A percentile compares a stretch with the other conserved stretches of the same genome.
phyloP scores from a whole-genome alignment of 2,113 vertebrate genomes.

The Podiceps cristatus region DNA sequence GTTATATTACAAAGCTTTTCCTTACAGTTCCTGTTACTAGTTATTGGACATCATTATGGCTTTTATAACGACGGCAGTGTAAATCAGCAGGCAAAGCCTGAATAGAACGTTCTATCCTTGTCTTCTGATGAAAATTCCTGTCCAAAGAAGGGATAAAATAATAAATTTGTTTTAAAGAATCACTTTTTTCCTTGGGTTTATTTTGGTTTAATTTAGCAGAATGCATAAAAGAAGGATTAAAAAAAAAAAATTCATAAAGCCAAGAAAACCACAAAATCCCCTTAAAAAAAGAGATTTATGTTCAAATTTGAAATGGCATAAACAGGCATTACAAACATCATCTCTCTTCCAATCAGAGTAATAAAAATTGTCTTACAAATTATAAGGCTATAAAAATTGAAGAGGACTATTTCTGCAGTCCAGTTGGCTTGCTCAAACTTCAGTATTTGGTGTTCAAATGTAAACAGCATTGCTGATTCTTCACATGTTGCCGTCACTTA shows the following conservation, averaged over 20 bases:
- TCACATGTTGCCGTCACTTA: background rate
- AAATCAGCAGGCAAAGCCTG: conserved; percentile 55
- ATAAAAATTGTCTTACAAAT: conserved; percentile 32
- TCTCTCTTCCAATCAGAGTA: conserved; percentile 11
- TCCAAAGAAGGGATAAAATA: conserved; percentile 62
- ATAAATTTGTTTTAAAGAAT: conserved; percentile 63
- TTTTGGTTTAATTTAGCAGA: conserved; percentile 65
- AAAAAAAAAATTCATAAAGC: conserved; percentile 12
- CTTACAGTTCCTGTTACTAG: conserved; percentile 46
- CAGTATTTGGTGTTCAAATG: background rate
- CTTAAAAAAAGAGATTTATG: conserved; percentile 58
- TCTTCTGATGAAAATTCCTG: conserved; percentile 50
- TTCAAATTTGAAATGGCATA: conserved; percentile 46
- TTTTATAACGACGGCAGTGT: background rate
- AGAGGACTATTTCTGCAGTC: background rate
- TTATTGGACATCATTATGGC: conserved; percentile 50
- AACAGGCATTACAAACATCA: conserved; percentile 16
- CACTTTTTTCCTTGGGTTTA: conserved; percentile 30
- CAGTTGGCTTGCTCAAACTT: background rate
- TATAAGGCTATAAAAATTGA: conserved; percentile 34
- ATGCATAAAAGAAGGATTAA: conserved; percentile 43
- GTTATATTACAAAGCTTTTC: conserved; percentile 45
- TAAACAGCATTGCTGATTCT: background rate
- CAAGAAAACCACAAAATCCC: conserved; percentile 65
- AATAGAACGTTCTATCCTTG: conserved; percentile 54